phyloP scores from a whole-genome alignment of 2,797 vertebrate genomes.

The Chelidonichthys spinosus region DNA sequence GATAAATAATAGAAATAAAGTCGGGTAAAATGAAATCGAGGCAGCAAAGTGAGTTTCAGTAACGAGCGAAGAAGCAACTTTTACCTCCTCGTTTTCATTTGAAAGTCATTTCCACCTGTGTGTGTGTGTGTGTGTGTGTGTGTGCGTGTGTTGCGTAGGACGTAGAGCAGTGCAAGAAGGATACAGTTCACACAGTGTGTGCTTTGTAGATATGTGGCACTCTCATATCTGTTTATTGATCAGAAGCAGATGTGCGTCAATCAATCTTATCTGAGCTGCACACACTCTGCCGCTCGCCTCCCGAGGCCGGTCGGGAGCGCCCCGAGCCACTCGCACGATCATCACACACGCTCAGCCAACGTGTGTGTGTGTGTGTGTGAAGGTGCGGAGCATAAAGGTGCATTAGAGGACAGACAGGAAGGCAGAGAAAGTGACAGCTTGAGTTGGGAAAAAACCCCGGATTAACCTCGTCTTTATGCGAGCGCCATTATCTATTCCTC shows the following conservation, averaged over 20 bases:
- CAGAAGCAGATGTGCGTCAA: conserved; percentile 79
- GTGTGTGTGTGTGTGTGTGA: conserved; percentile 44
- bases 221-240: conserved; percentile 84
- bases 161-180: conserved; percentile 43
- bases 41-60: background rate
- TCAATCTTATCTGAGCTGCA: conserved; percentile 84
- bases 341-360: conserved; percentile 76
- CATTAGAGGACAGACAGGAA: conserved; percentile 57
- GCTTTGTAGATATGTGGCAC: conserved; percentile 77
- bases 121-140: conserved; percentile 22
- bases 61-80: conserved; percentile 26
- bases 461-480: conserved; percentile 56
- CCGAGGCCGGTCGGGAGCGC: conserved; percentile 68
- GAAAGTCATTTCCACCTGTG: conserved; percentile 57
- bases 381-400: conserved; percentile 51
- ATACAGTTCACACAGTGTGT: conserved; percentile 62
- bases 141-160: conserved; percentile 22
- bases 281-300: conserved; percentile 75
- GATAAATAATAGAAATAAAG: conserved; percentile 3
- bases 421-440: conserved; percentile 46
- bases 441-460: conserved; percentile 31
- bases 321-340: conserved; percentile 63
- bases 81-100: conserved; percentile 43
- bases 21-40: conserved; percentile 26
- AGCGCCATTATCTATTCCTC: conserved; percentile 41